Evolutionary conservation across 2,113 vertebrate species (phyloP).

Genomic region (Barbus barbus): DNA sequence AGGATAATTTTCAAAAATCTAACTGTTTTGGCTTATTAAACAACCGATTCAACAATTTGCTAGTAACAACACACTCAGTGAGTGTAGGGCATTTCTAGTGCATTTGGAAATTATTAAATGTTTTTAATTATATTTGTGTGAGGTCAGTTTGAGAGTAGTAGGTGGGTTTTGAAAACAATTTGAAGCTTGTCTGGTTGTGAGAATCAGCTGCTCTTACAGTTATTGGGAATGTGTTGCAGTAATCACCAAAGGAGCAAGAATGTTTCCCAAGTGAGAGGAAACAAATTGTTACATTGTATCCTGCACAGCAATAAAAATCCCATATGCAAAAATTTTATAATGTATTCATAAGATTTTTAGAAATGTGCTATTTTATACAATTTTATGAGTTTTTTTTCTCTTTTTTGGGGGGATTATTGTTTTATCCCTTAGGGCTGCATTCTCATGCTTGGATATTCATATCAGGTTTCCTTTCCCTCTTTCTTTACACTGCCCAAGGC

Average conservation of each 20-base stretch:
- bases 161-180: not conserved
- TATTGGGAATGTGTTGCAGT: not conserved
- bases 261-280: not conserved
- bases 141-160: not conserved
- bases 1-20: not conserved
- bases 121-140: not conserved
- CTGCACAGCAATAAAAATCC: not conserved
- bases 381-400: not conserved
- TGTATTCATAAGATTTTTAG: not conserved
- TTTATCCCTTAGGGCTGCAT: slow-evolving; percentile 28
- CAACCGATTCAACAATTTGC: not conserved
- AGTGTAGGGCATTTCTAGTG: not conserved
- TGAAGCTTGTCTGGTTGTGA: not conserved
- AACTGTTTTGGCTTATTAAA: not conserved
- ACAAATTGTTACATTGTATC: not conserved
- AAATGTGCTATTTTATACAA: slow-evolving; percentile 3
- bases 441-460: slow-evolving; percentile 43
- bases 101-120: not conserved
- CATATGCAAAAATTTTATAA: not conserved
- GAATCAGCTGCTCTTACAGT: not conserved
- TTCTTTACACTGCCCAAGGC: slow-evolving; percentile 62
- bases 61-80: not conserved
- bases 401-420: not conserved
- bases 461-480: slow-evolving; percentile 58
- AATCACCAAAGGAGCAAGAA: not conserved